Conservation (phyloP, 2,888 invertebrate genomes). For the Lasiommata megera region DNA sequence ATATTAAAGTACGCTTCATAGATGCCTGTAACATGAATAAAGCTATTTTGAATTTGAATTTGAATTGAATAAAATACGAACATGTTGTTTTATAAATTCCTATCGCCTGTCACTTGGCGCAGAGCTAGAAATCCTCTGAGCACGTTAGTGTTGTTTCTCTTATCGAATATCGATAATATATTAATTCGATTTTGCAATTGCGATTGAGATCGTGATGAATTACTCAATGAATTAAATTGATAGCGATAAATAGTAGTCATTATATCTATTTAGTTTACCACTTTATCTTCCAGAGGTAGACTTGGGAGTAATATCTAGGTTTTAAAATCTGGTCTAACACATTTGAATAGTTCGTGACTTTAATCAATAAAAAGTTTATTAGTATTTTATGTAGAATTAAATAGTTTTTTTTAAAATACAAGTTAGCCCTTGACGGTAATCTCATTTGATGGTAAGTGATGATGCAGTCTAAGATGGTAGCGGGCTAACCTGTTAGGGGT, state of each 20-base stretch:
- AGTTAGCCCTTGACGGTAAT: too few species aligned
- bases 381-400: too few species aligned
- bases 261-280: constrained; percentile 15
- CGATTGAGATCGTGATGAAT: constrained; percentile 41
- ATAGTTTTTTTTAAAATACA: too few species aligned
- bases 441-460: too few species aligned
- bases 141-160: constrained; percentile 36
- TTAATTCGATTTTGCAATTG: constrained; percentile 40
- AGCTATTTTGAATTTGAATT: too few species aligned
- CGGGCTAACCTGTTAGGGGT: too few species aligned
- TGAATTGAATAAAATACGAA: too few species aligned
- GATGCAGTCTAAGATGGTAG: too few species aligned
- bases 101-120: constrained; percentile 22
- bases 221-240: constrained; percentile 33
- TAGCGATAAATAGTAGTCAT: constrained; percentile 26
- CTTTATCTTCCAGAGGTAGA: constrained; percentile 8
- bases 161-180: constrained; percentile 44
- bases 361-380: too few species aligned
- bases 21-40: too few species aligned
- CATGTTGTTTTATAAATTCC: not conserved
- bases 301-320: not conserved
- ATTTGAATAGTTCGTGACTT: not conserved
- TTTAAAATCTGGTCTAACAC: constrained; percentile 3
- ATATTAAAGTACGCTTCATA: too few species aligned
- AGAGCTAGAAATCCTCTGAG: constrained; percentile 18